Evolutionary conservation across 2,888 invertebrate species (phyloP), one percentile per base, ranked within the genome.

Genomic region (Plutella xylostella): DNA sequence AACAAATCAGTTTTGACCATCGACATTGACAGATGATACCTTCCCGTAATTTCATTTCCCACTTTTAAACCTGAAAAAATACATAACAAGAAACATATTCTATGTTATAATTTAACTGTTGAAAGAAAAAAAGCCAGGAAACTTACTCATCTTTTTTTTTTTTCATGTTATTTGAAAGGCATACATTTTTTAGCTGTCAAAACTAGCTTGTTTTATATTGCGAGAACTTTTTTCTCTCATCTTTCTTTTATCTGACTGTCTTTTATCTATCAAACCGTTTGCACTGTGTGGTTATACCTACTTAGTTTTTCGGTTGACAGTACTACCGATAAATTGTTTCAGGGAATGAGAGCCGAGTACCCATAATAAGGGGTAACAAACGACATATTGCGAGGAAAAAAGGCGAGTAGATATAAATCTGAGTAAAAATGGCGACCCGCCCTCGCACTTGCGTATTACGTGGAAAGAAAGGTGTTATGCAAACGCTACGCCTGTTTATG

Each of bases 341-440:
- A 20, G 19, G n/a, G 20, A 37, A 18, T 37, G 37, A 37, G n/a
- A 37, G 19, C 20, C 19, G 37, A 37, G 20, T 19, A 18, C 19
- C 17, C 37, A 37, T 37, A 37, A 37, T 37, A 37, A 37, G 19
- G 18, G 35, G 37, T 37, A 37, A 37, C 37, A 18, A 19, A 37
- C 37, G 37, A 18, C 37, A 37, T 37, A 37, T 37, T 37, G 37
- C 12, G 20, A 19, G 19, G 19, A 37, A 37, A 37, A 37, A 37
- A 4, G 37, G 37, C 37, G n/a, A 12, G 9, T 17, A 12, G 19
- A 19, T 37, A 37, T 37, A 37, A 37, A 37, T 37, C 37, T 37
- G 19, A 15, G 33, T 7, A 18, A 20, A 12, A 37, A 37, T n/a
- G 19, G 20, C 18, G 19, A 11, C 2, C 37, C n/a, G n/a, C n/a